Percentiles rank a stretch among this genome's conserved stretches.
Conservation (phyloP, 2,113 vertebrate genomes). For the Gila orcuttii region DNA sequence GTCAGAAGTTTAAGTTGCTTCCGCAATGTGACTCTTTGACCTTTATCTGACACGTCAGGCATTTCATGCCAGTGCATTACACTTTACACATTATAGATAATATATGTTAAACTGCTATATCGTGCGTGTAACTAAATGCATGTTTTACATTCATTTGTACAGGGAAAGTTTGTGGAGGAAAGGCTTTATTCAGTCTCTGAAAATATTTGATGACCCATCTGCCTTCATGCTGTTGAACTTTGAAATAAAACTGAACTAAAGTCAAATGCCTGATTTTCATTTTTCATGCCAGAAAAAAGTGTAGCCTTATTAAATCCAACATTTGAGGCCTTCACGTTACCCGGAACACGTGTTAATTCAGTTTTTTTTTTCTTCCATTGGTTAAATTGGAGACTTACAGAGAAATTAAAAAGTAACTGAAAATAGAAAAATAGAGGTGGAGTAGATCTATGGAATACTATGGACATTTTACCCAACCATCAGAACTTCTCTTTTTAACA, state of each 20-base stretch:
- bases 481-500: slow-evolving; percentile 25
- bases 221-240: neutral
- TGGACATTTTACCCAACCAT: slow-evolving; percentile 1
- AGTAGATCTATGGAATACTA: slow-evolving; percentile 39
- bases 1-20: slow-evolving; percentile 33
- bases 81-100: slow-evolving; percentile 7
- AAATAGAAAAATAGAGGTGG: neutral
- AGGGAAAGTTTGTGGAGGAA: neutral
- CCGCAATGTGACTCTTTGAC: slow-evolving; percentile 39
- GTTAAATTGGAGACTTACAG: neutral
- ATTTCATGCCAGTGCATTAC: slow-evolving; percentile 1
- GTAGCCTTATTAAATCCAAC: neutral
- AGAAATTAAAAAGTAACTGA: neutral
- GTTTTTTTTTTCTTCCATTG: neutral
- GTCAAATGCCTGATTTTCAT: slow-evolving; percentile 9
- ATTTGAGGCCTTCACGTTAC: slow-evolving; percentile 2
- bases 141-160: neutral
- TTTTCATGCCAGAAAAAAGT: slow-evolving; percentile 42
- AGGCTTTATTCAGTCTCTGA: neutral
- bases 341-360: slow-evolving; percentile 1
- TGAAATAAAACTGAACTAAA: neutral
- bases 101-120: neutral
- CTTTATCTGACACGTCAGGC: neutral
- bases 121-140: neutral
- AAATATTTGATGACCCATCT: neutral